Percentiles rank a stretch among this genome's conserved stretches.
These are phyloP conservation scores for Myripristis jacobus DNA, from an alignment of 2,797 vertebrate species.

Conservation along the genomic window DNA sequence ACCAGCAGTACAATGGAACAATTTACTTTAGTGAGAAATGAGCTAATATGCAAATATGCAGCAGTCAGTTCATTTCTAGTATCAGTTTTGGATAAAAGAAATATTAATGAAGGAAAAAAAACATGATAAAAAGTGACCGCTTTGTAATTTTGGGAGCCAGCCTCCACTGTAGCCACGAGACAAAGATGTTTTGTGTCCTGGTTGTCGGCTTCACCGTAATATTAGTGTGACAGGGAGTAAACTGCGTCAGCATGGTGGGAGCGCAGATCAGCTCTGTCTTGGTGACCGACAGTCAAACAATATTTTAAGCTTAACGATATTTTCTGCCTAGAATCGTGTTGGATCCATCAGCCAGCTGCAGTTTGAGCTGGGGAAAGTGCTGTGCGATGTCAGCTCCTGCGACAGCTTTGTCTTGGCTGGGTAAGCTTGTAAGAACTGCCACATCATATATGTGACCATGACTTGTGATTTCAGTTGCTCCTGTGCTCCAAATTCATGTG, in stretches of 20 bases:
- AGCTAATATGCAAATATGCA: no score
- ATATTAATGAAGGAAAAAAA: no score
- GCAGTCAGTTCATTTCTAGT: no score
- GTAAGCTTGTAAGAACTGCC: slow-evolving; percentile 81
- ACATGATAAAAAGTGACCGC: no score
- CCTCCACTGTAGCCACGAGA: background rate
- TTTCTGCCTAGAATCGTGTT: slow-evolving; percentile 87
- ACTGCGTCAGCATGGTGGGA: no score
- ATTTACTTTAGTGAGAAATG: background rate
- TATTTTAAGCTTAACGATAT: slow-evolving; percentile 9
- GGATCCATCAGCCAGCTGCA: slow-evolving; percentile 93
- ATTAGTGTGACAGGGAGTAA: accelerated
- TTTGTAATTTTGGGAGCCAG: no score
- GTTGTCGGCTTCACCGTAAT: background rate
- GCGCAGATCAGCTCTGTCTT: no score
- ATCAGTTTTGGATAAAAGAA: no score
- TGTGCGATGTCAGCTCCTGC: slow-evolving; percentile 91
- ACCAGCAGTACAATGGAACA: background rate
- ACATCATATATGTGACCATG: background rate
- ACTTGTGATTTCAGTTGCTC: no score
- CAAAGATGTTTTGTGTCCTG: background rate
- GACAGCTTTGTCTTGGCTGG: slow-evolving; percentile 91
- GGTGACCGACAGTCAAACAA: no score
- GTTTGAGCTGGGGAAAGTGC: slow-evolving; percentile 89
- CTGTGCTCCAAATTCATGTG: no score